Base-by-base conservation (phyloP, 2,113 vertebrate species). In the Eretmochelys imbricata region DNA sequence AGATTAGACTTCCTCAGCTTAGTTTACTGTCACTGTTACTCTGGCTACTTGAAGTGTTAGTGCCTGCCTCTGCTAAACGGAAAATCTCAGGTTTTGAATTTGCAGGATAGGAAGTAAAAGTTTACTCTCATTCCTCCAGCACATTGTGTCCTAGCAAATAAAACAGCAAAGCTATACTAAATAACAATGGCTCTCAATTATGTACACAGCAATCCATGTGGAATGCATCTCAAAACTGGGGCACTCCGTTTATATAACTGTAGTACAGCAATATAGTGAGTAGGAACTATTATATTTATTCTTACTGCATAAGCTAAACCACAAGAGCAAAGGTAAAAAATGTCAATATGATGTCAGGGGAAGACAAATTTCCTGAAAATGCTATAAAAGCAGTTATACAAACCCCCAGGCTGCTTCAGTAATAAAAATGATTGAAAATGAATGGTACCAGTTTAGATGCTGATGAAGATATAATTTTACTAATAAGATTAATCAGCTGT, bases 51-150 rank as follows among this genome's bases (percentile, higher is more conserved):
- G 42, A 65, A 90, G 62, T 80, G 62, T 22, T 91, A 35, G 1
- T 75, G 53, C 57, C 91, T 82, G 35, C 6, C 13, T 62, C 42
- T 57, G 5, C 57, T 93, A 46, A 35, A 35, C 1, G 54, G 22
- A 91, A 95, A 92, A 81, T 1, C 85, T 8, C n/a, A 85, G 9
- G 38, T n/a, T 91, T 78, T 83, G 57, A 92, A 79, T 75, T 82
- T 93, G 9, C 53, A 49, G 31, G 35, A 62, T n/a, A 57, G 38
- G 76, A 97, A 93, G 27, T 89, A 38, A 76, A 95, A 84, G 29
- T 65, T 90, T 49, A 82, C 6, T 3, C 85, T 89, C 42, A 91
- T 92, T 95, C 49, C 48, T 89, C 17, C 11, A 88, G 3, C 4
- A 55, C 0, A 54, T 46, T 5, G 38, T 82, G 11, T 83, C 5